Evolutionary conservation across 2,888 invertebrate genomes (phyloP), one percentile per base, ranked within the genome.

Genomic region (Rhaphigaster nebulosa): DNA sequence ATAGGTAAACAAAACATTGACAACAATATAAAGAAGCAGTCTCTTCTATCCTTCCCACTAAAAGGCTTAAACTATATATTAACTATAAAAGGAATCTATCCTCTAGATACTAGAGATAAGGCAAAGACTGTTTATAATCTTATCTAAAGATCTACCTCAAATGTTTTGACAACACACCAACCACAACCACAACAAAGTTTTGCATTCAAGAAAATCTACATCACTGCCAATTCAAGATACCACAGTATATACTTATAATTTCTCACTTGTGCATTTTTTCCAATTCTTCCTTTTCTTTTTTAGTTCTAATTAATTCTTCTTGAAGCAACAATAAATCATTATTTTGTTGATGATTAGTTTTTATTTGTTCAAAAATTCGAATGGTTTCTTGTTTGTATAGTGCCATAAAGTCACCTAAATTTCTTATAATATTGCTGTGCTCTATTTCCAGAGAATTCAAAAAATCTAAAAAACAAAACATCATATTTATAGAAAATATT

Each of bases 251-350:
- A 65, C 29, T 76, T 38, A 20, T 20, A 38, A 76, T 52, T 92
- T 90, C 52, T 91, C 91, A 90, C 93, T 90, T n/a, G 93, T 93
- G 91, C 93, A 93, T 50, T 91, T 93, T 8, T 87, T 92, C 20
- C 93, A 90, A 12, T 90, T 91, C n/a, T 29, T 92, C 92, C 87
- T 93, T 93, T 12, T 93, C 93, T 23, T 91, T 87, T n/a, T 91
- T 91, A 29, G 93, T 90, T 84, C 92, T 91, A 23, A 91, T 92
- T 38, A 93, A 88, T 12, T 92, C 92, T 54, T 93, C 92, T 41
- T 93, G 88, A 52, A 93, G 80, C 8, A 91, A 87, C 34, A 91
- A n/a, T 6, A 91, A 34, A 23, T 90, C 87, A 80, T 87, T 89
- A 15, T 87, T 56, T 50, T 76, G 34, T 8, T 45, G 34, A 60